Base-by-base conservation (phyloP, 2,888 invertebrate species). In the Amblyjoppa fuscipennis region DNA sequence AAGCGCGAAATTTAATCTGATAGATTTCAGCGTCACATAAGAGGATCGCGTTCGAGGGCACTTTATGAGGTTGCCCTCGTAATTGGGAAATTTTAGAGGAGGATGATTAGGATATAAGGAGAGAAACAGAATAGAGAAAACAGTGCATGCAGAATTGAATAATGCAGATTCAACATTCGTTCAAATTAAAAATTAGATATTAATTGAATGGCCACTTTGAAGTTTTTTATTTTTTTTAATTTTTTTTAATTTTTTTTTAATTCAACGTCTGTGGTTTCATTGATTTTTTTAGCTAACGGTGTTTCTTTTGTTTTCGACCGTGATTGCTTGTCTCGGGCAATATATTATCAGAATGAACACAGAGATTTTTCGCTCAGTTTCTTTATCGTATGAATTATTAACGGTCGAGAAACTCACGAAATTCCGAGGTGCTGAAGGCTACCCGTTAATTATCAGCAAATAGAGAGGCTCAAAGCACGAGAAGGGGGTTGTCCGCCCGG, bases 381-480 rank as follows among this genome's bases (percentile, higher is more conserved):
- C 20, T n/a, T 16, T 34, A 38, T 64, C 28, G 38, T 1, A 41
- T 11, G 61, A 61, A 51, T 66, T 76, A 16, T 34, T 20, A 6
- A 28, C 53, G 34, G 9, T 53, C 31, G n/a, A 25, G 56, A 51
- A 78, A 79, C 61, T 61, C 61, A 6, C 31, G 61, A 61, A 61
- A 61, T 61, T 61, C 16, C 34, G 61, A 34, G 34, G 61, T 31
- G 61, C 61, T 13, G 28, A 25, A 28, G 16, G 61, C 41, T 38
- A 59, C 61, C 77, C 59, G 80, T 64, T 85, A 85, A 81, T 87
- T 83, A 85, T 78, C 69, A 85, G 77, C 61, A 87, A 87, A 85
- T 81, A 85, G 70, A 56, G 28, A 49, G 56, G 16, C 56, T 66
- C 53, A 49, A 73, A 74, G 64, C 25, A 20, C 28, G n/a, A 20